Evolutionary conservation across 2,113 vertebrate species (phyloP), one percentile per base, ranked within the genome.

Genomic region (Nycticorax nycticorax): DNA sequence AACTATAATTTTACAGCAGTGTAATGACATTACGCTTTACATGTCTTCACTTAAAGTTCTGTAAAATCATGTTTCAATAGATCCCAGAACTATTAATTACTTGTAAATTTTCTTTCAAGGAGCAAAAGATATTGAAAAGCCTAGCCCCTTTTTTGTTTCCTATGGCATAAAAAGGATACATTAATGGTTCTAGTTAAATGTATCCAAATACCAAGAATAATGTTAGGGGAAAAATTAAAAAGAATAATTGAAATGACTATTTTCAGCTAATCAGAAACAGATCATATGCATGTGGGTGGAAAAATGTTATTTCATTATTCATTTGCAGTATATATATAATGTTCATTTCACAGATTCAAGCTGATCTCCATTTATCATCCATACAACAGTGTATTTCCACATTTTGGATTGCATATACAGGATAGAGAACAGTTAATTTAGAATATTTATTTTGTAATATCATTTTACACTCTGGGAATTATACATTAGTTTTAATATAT

Each of bases 371-470:
- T 96, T 95, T 94, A 56, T 94, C 37, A 92, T 56, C 50, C 27
- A 30, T 72, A 77, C 7, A 22, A 74, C 71, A 74, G 33, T 35
- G 23, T 55, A 67, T 79, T 94, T 75, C 45, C 47, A 39, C 52
- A 35, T 83, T 17, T 81, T 91, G 13, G 8, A 5, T 82, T 95
- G 33, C 27, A 63, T 39, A 48, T 74, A 48, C 10, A 69, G 27
- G 8, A 35, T 23, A 56, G 33, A 89, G 53, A 95, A 76, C 14
- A 50, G 67, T 93, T 85, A 6, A 95, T 96, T 90, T 83, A 75
- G 55, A 91, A 78, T 96, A 95, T 96, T 93, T 97, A 95, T 95
- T 96, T 68, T 80, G 67, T 57, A 88, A 94, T 96, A 92, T 85
- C 15, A 69, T 96, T 95, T 94, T 92, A 75, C 47, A 90, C 43